Conservation (phyloP, 1,140 invertebrate species). For the Drosophila nigrodunni region DNA sequence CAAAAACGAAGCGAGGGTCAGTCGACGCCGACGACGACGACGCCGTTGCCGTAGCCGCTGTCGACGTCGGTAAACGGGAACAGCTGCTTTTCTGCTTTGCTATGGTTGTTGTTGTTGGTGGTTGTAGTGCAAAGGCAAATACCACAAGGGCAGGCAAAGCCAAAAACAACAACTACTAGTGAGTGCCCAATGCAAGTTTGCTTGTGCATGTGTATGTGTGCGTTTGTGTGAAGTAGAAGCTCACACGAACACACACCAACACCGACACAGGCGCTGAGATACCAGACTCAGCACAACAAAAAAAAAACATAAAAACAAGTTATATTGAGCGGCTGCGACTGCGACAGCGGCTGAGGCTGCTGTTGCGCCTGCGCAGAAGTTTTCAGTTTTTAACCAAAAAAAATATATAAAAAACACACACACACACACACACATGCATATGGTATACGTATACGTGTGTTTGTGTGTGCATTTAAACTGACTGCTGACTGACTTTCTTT, state of each 20-base stretch:
- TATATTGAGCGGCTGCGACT: slow-evolving; percentile 41
- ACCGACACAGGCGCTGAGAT: slow-evolving; percentile 36
- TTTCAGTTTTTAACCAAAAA: slow-evolving; percentile 60
- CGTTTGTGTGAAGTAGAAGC: slow-evolving; percentile 61
- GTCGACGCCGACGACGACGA: background rate
- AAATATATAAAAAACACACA: slow-evolving; percentile 18
- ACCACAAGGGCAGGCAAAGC: slow-evolving; percentile 45
- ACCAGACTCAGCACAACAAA: slow-evolving; percentile 45
- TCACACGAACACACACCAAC: slow-evolving; percentile 37
- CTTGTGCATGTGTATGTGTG: slow-evolving; percentile 26
- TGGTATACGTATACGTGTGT: background rate
- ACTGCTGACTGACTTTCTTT: slow-evolving; percentile 73
- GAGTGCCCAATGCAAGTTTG: slow-evolving; percentile 41
- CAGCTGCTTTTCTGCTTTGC: slow-evolving; percentile 33
- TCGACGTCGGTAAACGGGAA: slow-evolving; percentile 41
- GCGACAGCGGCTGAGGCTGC: slow-evolving; percentile 5
- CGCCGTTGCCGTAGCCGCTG: background rate
- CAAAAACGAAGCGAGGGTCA: slow-evolving; percentile 53
- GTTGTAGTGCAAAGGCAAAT: slow-evolving; percentile 26
- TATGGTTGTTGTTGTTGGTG: slow-evolving; percentile 8
- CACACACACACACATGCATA: slow-evolving; percentile 5
- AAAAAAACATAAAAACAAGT: slow-evolving; percentile 72
- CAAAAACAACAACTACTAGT: slow-evolving; percentile 17
- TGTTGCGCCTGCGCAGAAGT: slow-evolving; percentile 62
- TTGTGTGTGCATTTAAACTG: slow-evolving; percentile 34